Conservation (phyloP, 2,113 vertebrate species). For the Fregetta grallaria region DNA sequence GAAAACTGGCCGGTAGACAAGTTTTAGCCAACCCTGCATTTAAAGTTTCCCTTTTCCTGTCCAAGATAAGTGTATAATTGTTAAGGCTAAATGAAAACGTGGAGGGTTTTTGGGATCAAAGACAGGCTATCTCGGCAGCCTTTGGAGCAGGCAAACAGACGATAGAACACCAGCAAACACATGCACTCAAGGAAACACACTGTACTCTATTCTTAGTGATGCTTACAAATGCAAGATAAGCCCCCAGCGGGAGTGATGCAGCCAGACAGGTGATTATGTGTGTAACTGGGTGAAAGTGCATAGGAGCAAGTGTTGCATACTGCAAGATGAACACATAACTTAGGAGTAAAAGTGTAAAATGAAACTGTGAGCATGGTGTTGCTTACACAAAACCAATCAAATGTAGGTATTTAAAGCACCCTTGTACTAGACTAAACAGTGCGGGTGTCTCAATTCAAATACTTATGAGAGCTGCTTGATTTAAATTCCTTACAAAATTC, state of each 20-base stretch:
- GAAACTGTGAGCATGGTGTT: not conserved
- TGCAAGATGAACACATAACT: not conserved
- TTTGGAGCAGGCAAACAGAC: not conserved
- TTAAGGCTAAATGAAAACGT: not conserved
- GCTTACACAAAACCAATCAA: not conserved
- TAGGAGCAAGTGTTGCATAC: not conserved
- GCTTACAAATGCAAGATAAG: conserved; percentile 1
- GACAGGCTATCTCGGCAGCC: not conserved
- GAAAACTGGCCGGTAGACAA: not conserved
- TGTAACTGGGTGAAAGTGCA: conserved; percentile 52
- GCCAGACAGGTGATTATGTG: conserved; percentile 18
- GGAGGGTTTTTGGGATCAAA: conserved; percentile 8
- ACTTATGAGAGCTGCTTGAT: not conserved
- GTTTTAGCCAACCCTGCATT: not conserved
- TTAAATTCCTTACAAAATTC: not conserved
- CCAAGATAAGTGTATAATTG: not conserved
- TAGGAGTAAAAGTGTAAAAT: not conserved
- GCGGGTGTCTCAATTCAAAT: not conserved
- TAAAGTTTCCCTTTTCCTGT: conserved; percentile 7
- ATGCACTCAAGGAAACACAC: not conserved
- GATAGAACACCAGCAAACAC: not conserved
- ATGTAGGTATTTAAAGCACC: not conserved
- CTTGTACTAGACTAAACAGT: not conserved
- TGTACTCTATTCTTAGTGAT: conserved; percentile 32
- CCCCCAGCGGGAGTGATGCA: not conserved